A percentile compares a stretch with the other conserved stretches of the same genome.
These are phyloP conservation scores for Protobothrops flavoviridis DNA, from an alignment of 2,113 vertebrate genomes.

Conservation along the genomic window DNA sequence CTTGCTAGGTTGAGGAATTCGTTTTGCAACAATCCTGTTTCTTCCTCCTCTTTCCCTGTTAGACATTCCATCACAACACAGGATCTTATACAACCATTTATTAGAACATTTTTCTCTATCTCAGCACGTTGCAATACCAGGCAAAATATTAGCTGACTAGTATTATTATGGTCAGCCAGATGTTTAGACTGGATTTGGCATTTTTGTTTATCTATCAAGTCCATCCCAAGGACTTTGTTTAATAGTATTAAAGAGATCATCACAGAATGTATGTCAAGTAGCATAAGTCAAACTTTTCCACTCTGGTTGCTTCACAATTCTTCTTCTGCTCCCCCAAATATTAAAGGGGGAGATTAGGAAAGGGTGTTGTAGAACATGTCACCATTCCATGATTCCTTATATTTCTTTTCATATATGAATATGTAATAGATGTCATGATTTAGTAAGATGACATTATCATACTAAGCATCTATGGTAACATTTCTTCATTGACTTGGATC, in stretches of 20 bases:
- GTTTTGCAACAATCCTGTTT: not conserved
- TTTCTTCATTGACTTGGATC: not conserved
- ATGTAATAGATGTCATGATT: not conserved
- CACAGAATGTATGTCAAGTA: not conserved
- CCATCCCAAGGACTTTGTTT: not conserved
- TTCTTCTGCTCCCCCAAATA: not conserved
- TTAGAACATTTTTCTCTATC: not conserved
- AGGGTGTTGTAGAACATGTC: not conserved
- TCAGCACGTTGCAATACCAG: not conserved
- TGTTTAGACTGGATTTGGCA: not conserved
- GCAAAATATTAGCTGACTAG: not conserved
- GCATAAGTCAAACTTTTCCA: not conserved
- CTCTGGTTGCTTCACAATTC: not conserved
- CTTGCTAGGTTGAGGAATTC: not conserved
- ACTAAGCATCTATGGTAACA: not conserved
- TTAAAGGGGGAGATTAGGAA: not conserved
- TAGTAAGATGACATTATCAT: not conserved
- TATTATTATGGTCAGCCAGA: not conserved
- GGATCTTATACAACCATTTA: not conserved
- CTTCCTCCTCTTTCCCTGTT: not conserved
- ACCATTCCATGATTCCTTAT: not conserved
- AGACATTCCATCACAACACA: not conserved
- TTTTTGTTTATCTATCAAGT: not conserved
- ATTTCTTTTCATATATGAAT: not conserved
- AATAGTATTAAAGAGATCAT: not conserved